phyloP scores from a whole-genome alignment of 2,113 vertebrate genomes.

The Anthoscopus minutus region DNA sequence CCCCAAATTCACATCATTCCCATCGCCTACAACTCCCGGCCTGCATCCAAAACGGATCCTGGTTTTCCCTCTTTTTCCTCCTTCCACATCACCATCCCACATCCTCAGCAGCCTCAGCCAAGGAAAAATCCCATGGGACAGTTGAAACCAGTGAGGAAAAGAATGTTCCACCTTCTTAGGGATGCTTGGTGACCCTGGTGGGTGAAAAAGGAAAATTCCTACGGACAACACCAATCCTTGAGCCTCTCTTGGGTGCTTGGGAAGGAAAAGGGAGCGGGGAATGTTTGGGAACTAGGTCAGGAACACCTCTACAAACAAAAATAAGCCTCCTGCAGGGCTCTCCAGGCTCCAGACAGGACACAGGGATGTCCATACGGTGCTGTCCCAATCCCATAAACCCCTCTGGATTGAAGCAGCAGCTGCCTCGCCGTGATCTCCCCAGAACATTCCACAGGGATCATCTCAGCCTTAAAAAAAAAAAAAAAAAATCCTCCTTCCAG shows the following conservation, averaged over 20 bases:
- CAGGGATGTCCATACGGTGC: background rate
- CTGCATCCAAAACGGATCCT: background rate
- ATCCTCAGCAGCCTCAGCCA: fast-evolving
- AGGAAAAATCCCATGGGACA: background rate
- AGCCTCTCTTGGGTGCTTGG: background rate
- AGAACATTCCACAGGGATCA: background rate
- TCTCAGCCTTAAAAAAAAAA: background rate
- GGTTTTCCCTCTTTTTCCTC: background rate
- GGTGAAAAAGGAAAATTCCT: background rate
- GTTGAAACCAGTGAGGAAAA: background rate
- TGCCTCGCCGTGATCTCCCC: background rate
- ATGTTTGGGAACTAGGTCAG: background rate
- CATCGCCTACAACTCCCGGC: background rate
- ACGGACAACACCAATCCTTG: fast-evolving
- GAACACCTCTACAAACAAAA: background rate
- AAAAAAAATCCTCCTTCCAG: background rate
- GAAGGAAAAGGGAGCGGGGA: background rate
- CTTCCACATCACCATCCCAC: background rate
- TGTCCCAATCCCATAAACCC: background rate
- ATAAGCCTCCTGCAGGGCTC: background rate
- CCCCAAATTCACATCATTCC: background rate
- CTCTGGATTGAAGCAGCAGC: background rate
- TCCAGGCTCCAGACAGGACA: background rate
- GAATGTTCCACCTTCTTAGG: background rate
- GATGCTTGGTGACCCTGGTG: background rate